These are phyloP conservation scores for Teleogryllus occipitalis DNA, from an alignment of 1,140 invertebrate species.

Conservation along the genomic window DNA sequence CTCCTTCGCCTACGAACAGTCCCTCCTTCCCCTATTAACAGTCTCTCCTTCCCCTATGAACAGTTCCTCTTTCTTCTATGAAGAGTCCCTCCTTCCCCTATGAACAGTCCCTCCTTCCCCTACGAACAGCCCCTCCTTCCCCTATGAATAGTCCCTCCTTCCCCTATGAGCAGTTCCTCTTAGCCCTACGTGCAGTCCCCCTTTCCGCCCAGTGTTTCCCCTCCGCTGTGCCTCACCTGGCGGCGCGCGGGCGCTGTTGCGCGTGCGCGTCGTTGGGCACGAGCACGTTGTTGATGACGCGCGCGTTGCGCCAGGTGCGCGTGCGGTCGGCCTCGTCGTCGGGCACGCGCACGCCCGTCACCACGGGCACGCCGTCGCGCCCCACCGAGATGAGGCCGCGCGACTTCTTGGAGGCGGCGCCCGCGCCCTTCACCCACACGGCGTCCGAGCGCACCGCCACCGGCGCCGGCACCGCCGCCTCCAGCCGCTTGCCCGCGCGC, in stretches of 20 bases:
- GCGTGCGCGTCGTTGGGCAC: constrained; percentile 36
- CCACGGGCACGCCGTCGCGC: constrained; percentile 62
- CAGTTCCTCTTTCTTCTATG: too few relatives aligned
- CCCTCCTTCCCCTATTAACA: too few relatives aligned
- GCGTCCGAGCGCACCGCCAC: constrained; percentile 54
- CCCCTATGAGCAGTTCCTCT: too few relatives aligned
- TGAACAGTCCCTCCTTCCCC: too few relatives aligned
- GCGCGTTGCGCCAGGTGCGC: constrained; percentile 71
- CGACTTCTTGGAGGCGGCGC: constrained; percentile 35
- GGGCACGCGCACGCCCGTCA: constrained; percentile 69
- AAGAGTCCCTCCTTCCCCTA: too few relatives aligned
- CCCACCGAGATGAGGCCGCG: constrained; percentile 50
- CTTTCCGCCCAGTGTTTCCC: too few relatives aligned
- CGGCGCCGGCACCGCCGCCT: constrained; percentile 47
- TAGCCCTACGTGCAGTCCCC: too few relatives aligned
- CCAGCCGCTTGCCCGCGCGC: not conserved
- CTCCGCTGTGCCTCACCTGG: too few relatives aligned
- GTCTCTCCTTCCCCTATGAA: too few relatives aligned
- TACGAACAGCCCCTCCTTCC: too few relatives aligned
- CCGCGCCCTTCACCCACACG: constrained; percentile 46
- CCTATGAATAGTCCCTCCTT: too few relatives aligned
- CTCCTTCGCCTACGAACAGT: too few relatives aligned
- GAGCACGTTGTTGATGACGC: constrained; percentile 73
- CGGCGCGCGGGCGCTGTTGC: not conserved
- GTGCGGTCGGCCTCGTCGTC: constrained; percentile 68